Conservation (phyloP, 2,797 vertebrate species). For the Poecile montanus region DNA sequence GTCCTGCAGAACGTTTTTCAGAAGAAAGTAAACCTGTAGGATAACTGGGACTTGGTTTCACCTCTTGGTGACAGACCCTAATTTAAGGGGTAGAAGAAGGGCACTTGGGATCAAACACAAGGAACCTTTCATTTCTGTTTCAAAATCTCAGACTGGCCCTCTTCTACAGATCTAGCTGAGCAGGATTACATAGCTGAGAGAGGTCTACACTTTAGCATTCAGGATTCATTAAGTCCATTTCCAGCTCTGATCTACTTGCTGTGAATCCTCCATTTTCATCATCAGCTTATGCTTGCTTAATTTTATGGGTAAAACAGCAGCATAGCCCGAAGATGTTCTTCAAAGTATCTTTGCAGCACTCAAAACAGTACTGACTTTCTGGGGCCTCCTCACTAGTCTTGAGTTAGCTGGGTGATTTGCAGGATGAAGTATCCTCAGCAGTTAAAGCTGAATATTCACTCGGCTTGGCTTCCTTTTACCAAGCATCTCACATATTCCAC, state of each 20-base stretch:
- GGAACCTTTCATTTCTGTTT: not conserved
- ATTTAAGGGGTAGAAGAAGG: not conserved
- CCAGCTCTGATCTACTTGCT: not conserved
- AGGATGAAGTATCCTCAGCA: not conserved
- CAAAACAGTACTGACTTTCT: not conserved
- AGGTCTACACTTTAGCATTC: not conserved
- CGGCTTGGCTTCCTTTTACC: not conserved
- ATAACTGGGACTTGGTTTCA: not conserved
- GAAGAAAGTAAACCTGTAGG: not conserved
- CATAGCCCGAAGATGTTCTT: not conserved
- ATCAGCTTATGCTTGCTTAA: not conserved
- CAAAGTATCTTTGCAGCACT: not conserved
- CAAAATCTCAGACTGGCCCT: not conserved
- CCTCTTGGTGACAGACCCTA: not conserved
- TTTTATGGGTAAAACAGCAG: not conserved
- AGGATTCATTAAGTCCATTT: not conserved
- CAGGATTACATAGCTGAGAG: not conserved
- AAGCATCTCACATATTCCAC: not conserved
- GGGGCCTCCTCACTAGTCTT: not conserved
- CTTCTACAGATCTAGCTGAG: not conserved
- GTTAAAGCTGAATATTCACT: not conserved
- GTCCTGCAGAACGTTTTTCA: not conserved
- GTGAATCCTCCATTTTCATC: not conserved
- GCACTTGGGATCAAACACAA: not conserved
- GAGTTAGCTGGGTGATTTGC: not conserved